These are phyloP conservation scores for Nicator chloris DNA, from an alignment of 2,113 vertebrate species.

Conservation along the genomic window DNA sequence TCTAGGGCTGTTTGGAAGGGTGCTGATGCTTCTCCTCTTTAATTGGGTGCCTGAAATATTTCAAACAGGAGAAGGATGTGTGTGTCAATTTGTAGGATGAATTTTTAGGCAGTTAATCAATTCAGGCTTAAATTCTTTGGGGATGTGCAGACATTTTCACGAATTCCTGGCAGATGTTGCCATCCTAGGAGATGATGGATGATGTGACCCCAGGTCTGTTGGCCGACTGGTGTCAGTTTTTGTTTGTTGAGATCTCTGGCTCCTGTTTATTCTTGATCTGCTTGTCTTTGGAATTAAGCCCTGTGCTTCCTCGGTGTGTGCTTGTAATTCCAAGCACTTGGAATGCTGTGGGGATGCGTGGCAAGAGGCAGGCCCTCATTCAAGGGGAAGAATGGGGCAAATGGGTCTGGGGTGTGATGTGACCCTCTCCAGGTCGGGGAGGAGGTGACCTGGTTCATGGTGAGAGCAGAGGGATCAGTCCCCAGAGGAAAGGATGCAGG, in stretches of 20 bases:
- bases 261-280: background rate
- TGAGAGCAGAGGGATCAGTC: background rate
- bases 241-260: background rate
- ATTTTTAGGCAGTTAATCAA: slow-evolving; percentile 32
- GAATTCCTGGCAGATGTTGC: slow-evolving; percentile 30
- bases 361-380: background rate
- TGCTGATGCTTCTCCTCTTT: background rate
- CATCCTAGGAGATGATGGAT: background rate
- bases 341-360: background rate
- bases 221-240: background rate
- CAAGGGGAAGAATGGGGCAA: background rate
- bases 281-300: background rate
- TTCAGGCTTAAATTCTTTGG: slow-evolving; percentile 3
- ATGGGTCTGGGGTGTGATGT: background rate
- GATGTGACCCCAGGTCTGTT: background rate
- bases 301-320: background rate
- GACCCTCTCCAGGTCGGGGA: background rate
- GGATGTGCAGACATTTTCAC: slow-evolving; percentile 33
- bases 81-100: background rate
- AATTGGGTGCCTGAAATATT: background rate
- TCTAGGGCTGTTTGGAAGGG: background rate
- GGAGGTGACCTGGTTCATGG: background rate
- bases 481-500: background rate
- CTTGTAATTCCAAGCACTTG: background rate
- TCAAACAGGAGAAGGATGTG: background rate